Percentiles rank a stretch among this genome's conserved stretches.
phyloP scores from a whole-genome alignment of 2,113 vertebrate species.

The Athene noctua region DNA sequence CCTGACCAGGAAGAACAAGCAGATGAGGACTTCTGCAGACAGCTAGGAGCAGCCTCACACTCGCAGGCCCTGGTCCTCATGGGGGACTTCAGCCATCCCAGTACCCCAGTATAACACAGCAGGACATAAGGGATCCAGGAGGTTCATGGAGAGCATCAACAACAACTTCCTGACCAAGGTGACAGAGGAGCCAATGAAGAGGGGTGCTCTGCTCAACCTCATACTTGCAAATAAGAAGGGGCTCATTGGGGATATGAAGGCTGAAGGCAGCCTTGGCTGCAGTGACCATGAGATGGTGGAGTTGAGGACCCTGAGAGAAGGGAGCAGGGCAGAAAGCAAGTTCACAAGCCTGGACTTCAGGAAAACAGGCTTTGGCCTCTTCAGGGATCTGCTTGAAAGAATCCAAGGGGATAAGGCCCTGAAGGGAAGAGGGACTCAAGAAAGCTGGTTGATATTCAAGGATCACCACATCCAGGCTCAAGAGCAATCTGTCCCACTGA shows the following conservation, averaged over 20 bases:
- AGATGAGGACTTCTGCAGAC: neutral
- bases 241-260: neutral
- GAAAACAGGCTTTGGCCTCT: neutral
- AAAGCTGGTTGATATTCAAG: neutral
- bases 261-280: neutral
- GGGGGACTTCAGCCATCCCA: no score
- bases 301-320: neutral
- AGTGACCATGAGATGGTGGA: neutral
- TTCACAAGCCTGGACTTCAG: neutral
- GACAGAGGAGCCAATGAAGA: neutral
- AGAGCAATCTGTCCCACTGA: neutral
- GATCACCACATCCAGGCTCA: no score
- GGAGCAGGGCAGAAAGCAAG: neutral
- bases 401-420: neutral
- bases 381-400: neutral
- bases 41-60: no score
- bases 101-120: neutral
- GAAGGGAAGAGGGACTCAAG: neutral
- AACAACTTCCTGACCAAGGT: neutral
- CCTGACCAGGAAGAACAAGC: neutral
- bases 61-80: no score
- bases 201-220: neutral
- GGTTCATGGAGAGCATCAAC: neutral
- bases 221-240: neutral
- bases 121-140: neutral